Base-by-base conservation (phyloP, 2,113 vertebrate species). In the Acanthisitta chloris region DNA sequence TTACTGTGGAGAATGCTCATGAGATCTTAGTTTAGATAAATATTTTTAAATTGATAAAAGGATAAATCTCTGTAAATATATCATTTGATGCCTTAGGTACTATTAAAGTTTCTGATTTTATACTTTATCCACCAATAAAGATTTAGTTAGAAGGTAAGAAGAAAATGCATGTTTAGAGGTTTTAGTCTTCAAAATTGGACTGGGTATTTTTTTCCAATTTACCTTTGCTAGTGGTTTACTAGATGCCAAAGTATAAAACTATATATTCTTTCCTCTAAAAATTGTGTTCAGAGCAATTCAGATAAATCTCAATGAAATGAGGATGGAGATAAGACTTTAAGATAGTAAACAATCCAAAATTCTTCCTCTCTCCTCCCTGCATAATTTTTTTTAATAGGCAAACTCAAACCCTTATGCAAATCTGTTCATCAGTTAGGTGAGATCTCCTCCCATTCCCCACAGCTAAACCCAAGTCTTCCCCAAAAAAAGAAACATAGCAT, bases 21-120 rank as follows among this genome's bases (percentile, higher is more conserved):
- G 84, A 97, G 85, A 92, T 40, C 79, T 83, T 86, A 71, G 54
- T 95, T 92, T 40, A 93, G 77, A 82, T 87, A 81, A 93, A 78
- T 52, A 96, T 48, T 88, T 94, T 3, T 42, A 91, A 93, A 49
- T 9, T 28, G 74, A 34, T 65, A 76, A 85, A 91, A 74, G 74
- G 92, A 86, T 83, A 96, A 72, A 92, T 61, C 81, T 79, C 80
- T 94, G 64, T 49, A 92, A 66, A 95, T 74, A 94, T 77, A 46
- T 85, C 14, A 88, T 69, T 79, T 79, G 77, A 89, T 92, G 70
- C n/a, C 62, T 82, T 77, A 65, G 1, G 8, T 90, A 91, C 89
- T 84, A 95, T 71, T 95, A 59, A 95, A 77, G 82, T 74, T 91
- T 95, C 74, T 7, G 23, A 96, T 97, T 97, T 96, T 91, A 91